A percentile compares a stretch with the other conserved stretches of the same genome.
Evolutionary conservation across 2,113 vertebrate genomes (phyloP).

Genomic region (Lycaon pictus): DNA sequence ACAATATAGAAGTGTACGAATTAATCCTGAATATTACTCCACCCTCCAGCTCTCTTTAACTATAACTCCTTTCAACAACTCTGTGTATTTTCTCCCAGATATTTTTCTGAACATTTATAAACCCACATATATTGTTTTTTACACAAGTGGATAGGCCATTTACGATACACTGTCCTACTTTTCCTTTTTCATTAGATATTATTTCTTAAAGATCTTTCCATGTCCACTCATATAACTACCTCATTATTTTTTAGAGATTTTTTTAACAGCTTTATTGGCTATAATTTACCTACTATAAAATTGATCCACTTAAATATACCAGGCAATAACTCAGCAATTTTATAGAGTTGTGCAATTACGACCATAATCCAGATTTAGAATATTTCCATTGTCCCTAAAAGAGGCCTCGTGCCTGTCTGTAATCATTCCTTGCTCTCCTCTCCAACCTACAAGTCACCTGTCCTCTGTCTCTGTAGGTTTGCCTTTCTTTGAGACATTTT

Average conservation of each 20-base stretch:
- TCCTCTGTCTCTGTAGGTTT: not conserved
- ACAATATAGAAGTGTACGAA: not conserved
- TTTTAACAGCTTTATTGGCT: not conserved
- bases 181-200: not conserved
- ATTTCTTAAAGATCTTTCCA: not conserved
- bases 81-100: not conserved
- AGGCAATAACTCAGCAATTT: not conserved
- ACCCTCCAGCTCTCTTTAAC: not conserved
- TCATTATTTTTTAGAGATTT: not conserved
- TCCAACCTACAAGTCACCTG: not conserved
- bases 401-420: not conserved
- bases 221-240: not conserved
- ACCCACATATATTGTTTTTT: not conserved
- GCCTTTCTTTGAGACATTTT: not conserved
- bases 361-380: not conserved
- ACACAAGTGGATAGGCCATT: not conserved
- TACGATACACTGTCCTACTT: not conserved
- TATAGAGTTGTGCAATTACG: not conserved
- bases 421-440: not conserved
- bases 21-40: not conserved
- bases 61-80: not conserved
- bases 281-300: not conserved
- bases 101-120: conserved; percentile 10
- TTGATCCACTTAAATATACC: not conserved
- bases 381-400: not conserved